Base-by-base conservation (phyloP, 2,888 invertebrate genomes). In the Spisula solida region DNA sequence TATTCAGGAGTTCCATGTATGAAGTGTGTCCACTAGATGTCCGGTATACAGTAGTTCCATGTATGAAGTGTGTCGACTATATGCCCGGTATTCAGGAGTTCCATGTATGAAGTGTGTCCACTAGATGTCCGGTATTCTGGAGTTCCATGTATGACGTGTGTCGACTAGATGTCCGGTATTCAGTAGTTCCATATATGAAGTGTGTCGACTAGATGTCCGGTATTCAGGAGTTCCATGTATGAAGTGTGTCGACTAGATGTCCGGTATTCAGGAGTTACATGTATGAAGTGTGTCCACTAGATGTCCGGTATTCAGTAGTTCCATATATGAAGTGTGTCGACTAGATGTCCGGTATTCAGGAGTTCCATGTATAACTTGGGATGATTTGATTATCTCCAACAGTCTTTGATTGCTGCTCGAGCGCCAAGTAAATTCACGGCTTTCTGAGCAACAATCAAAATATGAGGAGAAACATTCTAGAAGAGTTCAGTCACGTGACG, bases 401-500 rank as follows among this genome's bases (percentile, higher is more conserved):
- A 95, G 93, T 95, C 92, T 95, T 95, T 95, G 95, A 94, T 95
- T 95, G 94, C 87, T 88, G 94, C 95, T 93, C 94, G 94, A 95
- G 91, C 94, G 95, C 95, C 95, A 93, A 88, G 48, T 81, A 86
- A 66, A 78, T 56, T n/a, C 88, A 93, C 94, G 95, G 95, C 95
- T 95, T 95, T 95, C 95, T 95, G 95, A 95, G 95, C 95, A 95
- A 95, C 95, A 95, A 95, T 95, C 95, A 95, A 95, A 95, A 95
- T 92, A 93, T 95, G 95, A 94, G 94, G 91, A 93, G 94, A 94
- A 88, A 81, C 6, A 75, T 66, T 83, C 83, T 83, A 4, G 83
- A 70, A 48, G 83, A 25, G 20, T 5, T 51, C 51, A 51, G 16
- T 51, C 51, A 51, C 1, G 14, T 16, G 51, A 51, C 51, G 51